Evolutionary conservation across 2,888 invertebrate species (phyloP), one percentile per base, ranked within the genome.

Genomic region (Octodonta nipae): DNA sequence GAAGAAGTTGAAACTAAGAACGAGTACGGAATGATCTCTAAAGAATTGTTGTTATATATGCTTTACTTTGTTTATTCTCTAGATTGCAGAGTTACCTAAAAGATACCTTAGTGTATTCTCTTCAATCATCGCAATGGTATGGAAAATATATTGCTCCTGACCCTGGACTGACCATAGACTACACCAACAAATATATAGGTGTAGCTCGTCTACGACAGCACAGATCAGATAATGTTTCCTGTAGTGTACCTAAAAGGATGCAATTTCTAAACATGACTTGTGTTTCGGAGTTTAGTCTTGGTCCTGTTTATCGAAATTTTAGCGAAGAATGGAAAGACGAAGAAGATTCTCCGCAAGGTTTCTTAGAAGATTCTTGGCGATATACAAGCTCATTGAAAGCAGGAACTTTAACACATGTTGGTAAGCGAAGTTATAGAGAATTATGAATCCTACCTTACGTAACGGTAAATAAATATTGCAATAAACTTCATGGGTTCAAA

Each of bases 101-200:
- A 12, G 14, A 37, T 2, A 46, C 46, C 5, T 32, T 53, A 1
- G 38, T 54, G 11, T 39, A 37, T 3, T 37, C 44, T 5, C 26
- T 49, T 22, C 54, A 55, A 27, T 42, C 49, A 2, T 33, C 25
- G 3, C 38, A 38, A 11, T 56, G 52, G 52, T 55, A 55, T 29
- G 50, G 44, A 8, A 45, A 38, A 16, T 52, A 36, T 28, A 20
- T 43, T 5, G 34, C 39, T 8, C 30, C 40, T 1, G 39, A 44
- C 17, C 42, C 49, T 8, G 55, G 54, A 13, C 40, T 49, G 38
- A 50, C 47, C 10, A 41, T 43, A 4, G 55, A 55, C 37, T 44
- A 46, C 15, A 34, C 38, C 4, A 55, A 51, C 25, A 52, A 50
- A 37, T 46, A 47, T 30, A 28, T 55, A 8, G 55, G 55, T 11